A percentile compares a stretch with the other conserved stretches of the same genome.
Conservation (phyloP, 2,113 vertebrate species). For the Tympanuchus pallidicinctus region DNA sequence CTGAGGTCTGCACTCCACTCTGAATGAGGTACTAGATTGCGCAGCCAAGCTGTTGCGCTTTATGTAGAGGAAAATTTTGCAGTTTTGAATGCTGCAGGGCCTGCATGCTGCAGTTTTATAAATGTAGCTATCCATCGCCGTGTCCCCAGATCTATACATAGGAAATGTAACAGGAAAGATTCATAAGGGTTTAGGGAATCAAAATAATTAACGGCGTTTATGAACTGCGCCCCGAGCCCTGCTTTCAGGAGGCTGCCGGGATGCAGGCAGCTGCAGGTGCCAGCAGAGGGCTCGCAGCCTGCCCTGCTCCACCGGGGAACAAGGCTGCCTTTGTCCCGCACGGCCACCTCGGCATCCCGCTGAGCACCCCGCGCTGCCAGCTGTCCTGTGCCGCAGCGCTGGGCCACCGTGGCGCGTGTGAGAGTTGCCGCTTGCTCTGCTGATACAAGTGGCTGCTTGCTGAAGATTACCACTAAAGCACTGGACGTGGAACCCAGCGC, state of each 20-base stretch:
- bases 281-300: slow-evolving; percentile 18
- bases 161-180: background rate
- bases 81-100: background rate
- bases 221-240: background rate
- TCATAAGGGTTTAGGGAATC: background rate
- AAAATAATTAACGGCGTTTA: background rate
- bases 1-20: background rate
- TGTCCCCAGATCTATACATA: background rate
- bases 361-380: rapidly evolving
- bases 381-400: background rate
- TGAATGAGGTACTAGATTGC: background rate
- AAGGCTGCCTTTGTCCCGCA: rapidly evolving
- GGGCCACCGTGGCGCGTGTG: background rate
- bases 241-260: background rate
- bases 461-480: background rate
- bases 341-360: rapidly evolving
- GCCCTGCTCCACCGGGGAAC: background rate
- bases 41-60: background rate
- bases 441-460: background rate
- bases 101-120: background rate
- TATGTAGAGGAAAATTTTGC: background rate
- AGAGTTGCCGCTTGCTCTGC: background rate
- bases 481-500: background rate
- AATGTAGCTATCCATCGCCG: background rate
- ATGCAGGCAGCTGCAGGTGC: background rate